phyloP scores from a whole-genome alignment of 1,140 invertebrate species.

The Catajapyx aquilonaris region DNA sequence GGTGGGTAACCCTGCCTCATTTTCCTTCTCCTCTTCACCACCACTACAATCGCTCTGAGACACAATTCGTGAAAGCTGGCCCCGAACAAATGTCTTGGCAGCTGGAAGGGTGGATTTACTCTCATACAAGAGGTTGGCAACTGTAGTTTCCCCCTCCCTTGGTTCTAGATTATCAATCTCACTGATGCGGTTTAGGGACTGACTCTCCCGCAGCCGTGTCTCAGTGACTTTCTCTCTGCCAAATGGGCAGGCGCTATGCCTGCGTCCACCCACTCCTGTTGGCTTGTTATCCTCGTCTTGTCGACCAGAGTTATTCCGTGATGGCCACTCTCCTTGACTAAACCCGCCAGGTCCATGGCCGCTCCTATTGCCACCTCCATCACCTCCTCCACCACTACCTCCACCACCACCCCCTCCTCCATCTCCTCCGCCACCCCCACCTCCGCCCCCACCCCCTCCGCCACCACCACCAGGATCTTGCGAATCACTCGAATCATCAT shows the following conservation, averaged over 20 bases:
- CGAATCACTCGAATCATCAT: constrained; percentile 54
- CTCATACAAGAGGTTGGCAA: no score
- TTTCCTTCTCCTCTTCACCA: not conserved
- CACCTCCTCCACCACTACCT: constrained; percentile 12
- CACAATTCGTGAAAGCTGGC: not conserved
- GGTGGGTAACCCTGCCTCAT: not conserved
- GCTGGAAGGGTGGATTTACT: no score
- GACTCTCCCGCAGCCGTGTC: constrained; percentile 49
- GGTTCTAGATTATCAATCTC: constrained; percentile 39
- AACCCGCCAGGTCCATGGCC: constrained; percentile 12
- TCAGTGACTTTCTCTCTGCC: constrained; percentile 34
- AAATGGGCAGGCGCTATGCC: constrained; percentile 1
- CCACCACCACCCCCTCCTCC: constrained; percentile 12
- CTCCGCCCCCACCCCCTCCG: constrained; percentile 12
- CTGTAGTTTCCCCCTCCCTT: no score
- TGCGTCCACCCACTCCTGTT: not conserved
- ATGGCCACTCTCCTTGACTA: constrained; percentile 19
- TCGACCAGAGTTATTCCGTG: constrained; percentile 3
- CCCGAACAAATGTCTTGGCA: constrained; percentile 5
- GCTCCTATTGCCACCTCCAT: constrained; percentile 15
- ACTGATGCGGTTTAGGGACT: constrained; percentile 58
- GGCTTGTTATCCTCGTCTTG: constrained; percentile 13
- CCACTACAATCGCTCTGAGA: not conserved
- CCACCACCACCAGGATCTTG: constrained; percentile 36
- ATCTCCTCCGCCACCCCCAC: constrained; percentile 15